Base-by-base conservation (phyloP, 2,797 vertebrate species). In the Sorex maritimensis region DNA sequence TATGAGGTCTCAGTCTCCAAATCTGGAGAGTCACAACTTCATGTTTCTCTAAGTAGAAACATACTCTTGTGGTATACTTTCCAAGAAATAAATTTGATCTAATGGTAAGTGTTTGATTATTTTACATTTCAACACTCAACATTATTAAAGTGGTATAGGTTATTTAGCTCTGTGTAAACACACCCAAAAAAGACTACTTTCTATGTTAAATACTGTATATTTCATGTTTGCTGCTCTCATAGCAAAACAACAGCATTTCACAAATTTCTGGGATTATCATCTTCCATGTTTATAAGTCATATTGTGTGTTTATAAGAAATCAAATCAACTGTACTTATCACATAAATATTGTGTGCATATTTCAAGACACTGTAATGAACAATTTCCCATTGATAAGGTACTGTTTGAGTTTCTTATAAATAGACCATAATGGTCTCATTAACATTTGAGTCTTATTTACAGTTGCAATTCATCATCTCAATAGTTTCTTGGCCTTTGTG, bases 61-160 rank as follows among this genome's bases (percentile, higher is more conserved):
- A 19, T 4, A 65, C 4, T 58, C 74, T 30, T n/a, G n/a, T 38
- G 30, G 28, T 65, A 38, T 65, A 74, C 10, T 87, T 68, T 73
- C 23, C 30, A 71, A 82, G 78, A 58, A 79, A n/a, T n/a, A 11
- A 17, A 86, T 75, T 1, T 75, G 38, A 34, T 73, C 24, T 63
- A 58, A 55, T 2, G 49, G 24, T 88, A 30, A 10, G 72, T 2
- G 11, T 77, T 73, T 58, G 63, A 63, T 41, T 30, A n/a, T 89
- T 90, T 84, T 90, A 0, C n/a, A 71, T n/a, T 77, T 86, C n/a
- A 75, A 81, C 38, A 68, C 41, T 82, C 80, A 46, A 52, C 10
- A 30, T 65, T 41, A 67, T 0, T 67, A 34, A 91, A 67, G 19
- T 15, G 30, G 69, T 75, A 44, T 17, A 49, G 52, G 58, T 82